phyloP scores from a whole-genome alignment of 2,797 vertebrate genomes.

The Platyrinchus mystaceus region DNA sequence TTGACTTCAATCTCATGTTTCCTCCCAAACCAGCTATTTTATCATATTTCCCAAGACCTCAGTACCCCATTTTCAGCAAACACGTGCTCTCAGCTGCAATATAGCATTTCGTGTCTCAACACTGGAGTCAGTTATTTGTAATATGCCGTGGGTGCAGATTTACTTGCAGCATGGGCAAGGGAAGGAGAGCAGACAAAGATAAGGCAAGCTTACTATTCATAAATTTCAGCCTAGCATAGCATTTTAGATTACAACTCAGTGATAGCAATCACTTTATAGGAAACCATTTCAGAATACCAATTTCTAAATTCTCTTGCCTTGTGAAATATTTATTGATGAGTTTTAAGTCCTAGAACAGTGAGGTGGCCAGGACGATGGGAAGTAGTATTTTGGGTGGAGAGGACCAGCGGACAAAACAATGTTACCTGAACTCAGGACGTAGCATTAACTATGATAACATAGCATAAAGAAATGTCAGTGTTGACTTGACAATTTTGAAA shows the following conservation, averaged over 20 bases:
- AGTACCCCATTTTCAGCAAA: background rate
- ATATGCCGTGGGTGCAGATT: background rate
- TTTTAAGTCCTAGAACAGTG: background rate
- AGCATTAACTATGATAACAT: background rate
- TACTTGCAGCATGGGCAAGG: background rate
- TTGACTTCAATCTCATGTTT: background rate
- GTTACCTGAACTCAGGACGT: background rate
- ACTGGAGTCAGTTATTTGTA: background rate
- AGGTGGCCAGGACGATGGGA: background rate
- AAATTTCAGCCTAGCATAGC: slow-evolving; percentile 5
- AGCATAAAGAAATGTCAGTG: background rate
- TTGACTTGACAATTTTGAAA: background rate
- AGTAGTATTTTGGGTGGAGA: background rate
- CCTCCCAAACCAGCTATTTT: background rate
- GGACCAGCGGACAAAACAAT: background rate
- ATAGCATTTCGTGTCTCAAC: background rate
- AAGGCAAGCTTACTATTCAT: slow-evolving; percentile 18
- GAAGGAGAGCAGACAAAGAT: background rate
- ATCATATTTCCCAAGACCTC: background rate
- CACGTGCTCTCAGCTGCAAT: background rate
- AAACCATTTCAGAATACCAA: slow-evolving; percentile 14
- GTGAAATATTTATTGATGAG: background rate
- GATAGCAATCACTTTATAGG: slow-evolving; percentile 26
- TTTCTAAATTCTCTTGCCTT: slow-evolving; percentile 8
- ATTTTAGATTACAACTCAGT: slow-evolving; percentile 30